Percentiles rank a stretch among this genome's conserved stretches.
Conservation (phyloP, 2,888 invertebrate species). For the Chironomus riparius region DNA sequence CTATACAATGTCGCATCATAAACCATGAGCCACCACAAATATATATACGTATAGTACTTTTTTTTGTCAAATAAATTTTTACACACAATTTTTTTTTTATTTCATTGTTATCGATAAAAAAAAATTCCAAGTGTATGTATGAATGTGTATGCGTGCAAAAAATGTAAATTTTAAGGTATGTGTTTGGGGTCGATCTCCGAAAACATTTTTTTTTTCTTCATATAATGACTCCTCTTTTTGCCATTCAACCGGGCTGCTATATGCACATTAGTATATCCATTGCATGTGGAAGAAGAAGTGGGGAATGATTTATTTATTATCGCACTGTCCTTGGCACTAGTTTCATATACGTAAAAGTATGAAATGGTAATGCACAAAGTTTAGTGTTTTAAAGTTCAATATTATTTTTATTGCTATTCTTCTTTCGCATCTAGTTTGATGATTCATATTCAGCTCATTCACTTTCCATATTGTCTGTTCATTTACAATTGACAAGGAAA, state of each 20-base stretch:
- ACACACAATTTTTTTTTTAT: neutral
- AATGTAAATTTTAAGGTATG: neutral
- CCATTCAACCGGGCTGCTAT: neutral
- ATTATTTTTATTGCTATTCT: neutral
- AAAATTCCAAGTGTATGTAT: neutral
- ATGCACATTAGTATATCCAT: neutral
- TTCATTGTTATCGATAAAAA: slow-evolving; percentile 10
- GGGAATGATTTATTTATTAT: neutral
- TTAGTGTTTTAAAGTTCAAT: neutral
- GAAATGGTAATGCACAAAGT: neutral
- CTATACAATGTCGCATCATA: neutral
- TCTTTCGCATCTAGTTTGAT: neutral
- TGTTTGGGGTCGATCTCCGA: slow-evolving; percentile 8
- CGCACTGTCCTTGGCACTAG: slow-evolving; percentile 27
- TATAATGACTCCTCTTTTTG: neutral
- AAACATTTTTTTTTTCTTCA: neutral
- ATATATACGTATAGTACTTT: neutral
- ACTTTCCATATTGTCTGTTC: neutral
- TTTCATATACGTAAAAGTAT: neutral
- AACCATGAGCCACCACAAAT: neutral
- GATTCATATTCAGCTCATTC: neutral
- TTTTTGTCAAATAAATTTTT: slow-evolving; percentile 7
- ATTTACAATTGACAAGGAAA: neutral
- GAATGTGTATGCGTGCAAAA: neutral
- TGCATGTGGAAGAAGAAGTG: neutral